Percentiles rank a stretch among this genome's conserved stretches.
phyloP scores from a whole-genome alignment of 1,140 invertebrate species.

The Cyclina sinensis region DNA sequence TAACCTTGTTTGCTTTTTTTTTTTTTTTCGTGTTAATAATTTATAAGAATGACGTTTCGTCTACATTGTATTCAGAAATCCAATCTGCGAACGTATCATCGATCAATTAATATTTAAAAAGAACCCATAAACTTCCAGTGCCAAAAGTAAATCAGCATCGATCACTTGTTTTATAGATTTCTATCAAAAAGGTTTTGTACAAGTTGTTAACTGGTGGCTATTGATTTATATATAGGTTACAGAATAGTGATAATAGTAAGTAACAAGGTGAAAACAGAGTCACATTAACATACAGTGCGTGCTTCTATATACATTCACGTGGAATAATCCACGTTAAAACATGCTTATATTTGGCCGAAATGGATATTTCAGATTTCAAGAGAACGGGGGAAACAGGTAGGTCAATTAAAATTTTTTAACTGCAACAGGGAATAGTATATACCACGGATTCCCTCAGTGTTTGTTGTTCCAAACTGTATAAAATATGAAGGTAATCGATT shows the following conservation, averaged over 20 bases:
- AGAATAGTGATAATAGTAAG: not conserved
- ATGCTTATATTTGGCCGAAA: no score
- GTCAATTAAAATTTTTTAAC: no score
- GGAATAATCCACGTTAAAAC: no score
- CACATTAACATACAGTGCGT: not conserved
- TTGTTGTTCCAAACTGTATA: no score
- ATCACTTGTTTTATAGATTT: not conserved
- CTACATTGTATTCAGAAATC: not conserved
- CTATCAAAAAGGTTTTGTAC: not conserved
- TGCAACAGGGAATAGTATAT: no score
- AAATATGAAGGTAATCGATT: no score
- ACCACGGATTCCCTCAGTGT: no score
- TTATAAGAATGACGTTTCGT: not conserved
- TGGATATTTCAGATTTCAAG: no score
- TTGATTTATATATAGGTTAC: not conserved
- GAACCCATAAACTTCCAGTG: not conserved
- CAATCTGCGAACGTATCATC: not conserved
- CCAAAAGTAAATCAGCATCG: no score
- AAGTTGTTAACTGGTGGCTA: not conserved
- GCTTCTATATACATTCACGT: not conserved
- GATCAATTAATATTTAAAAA: conserved; percentile 27
- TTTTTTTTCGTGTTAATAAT: not conserved
- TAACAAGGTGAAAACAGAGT: not conserved
- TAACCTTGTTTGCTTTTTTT: no score
- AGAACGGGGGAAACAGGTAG: no score